A percentile compares a stretch with the other conserved stretches of the same genome.
Evolutionary conservation across 2,797 vertebrate genomes (phyloP).

Genomic region (Lepilemur septentrionalis): DNA sequence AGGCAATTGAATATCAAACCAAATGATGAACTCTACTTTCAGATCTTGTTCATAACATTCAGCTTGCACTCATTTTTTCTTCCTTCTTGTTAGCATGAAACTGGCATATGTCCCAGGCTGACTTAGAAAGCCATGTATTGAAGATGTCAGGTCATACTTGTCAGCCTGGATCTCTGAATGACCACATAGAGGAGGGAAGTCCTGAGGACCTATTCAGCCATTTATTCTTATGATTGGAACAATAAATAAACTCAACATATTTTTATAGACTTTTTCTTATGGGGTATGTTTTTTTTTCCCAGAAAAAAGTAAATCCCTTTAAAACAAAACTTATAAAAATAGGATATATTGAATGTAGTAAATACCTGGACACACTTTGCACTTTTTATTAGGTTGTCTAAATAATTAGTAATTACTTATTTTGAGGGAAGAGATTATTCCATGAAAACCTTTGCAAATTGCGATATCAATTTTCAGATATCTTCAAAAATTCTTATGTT

Average conservation of each 20-base stretch:
- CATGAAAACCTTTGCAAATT: background rate
- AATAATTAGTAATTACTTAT: background rate
- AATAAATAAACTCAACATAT: background rate
- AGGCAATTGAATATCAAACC: background rate
- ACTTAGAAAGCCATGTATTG: background rate
- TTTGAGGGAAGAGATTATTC: background rate
- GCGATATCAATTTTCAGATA: background rate
- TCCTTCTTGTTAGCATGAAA: background rate
- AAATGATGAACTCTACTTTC: background rate
- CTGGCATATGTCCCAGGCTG: no score
- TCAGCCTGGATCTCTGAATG: background rate
- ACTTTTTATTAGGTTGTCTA: background rate
- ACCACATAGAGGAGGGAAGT: background rate
- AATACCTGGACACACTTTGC: background rate
- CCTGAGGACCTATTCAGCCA: accelerated
- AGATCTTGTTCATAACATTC: background rate
- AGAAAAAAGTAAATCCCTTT: background rate
- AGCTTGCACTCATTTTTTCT: background rate
- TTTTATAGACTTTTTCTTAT: background rate
- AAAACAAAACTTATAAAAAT: background rate
- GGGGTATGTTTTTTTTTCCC: background rate
- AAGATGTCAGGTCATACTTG: background rate
- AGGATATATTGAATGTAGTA: background rate
- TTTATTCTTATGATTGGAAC: background rate
- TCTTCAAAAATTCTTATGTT: background rate